Conservation (phyloP, 2,113 vertebrate species). For the Pseudonaja textilis region DNA sequence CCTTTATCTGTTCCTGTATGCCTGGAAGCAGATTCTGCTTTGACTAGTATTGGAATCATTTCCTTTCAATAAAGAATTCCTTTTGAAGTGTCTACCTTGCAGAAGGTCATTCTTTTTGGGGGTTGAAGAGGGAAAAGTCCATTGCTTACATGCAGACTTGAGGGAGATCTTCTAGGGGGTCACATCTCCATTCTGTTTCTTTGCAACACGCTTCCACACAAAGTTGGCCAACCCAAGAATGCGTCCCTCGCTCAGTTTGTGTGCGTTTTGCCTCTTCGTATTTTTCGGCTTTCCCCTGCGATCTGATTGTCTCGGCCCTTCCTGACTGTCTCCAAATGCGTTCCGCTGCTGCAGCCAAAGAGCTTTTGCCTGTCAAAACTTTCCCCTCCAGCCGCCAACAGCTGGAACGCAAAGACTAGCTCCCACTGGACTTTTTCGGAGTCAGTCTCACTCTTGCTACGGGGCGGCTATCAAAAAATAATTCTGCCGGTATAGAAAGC, state of each 20-base stretch:
- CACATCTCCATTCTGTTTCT: neutral
- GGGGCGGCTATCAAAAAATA: neutral
- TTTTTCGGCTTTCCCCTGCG: neutral
- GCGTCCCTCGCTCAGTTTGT: neutral
- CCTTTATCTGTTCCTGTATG: too few species aligned
- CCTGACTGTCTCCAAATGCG: neutral
- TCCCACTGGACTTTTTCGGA: neutral
- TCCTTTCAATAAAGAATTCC: too few species aligned
- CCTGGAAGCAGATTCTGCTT: too few species aligned
- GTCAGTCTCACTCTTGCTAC: neutral
- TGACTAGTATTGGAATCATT: too few species aligned
- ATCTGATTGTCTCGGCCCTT: neutral
- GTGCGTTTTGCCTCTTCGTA: too few species aligned
- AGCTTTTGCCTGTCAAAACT: neutral
- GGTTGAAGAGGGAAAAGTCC: too few species aligned
- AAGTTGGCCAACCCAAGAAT: neutral
- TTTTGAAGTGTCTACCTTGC: too few species aligned
- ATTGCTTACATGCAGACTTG: too few species aligned
- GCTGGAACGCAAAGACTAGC: neutral
- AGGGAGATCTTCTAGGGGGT: neutral
- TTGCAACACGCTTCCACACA: neutral
- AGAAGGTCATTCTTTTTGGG: too few species aligned
- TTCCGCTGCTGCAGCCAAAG: too few species aligned
- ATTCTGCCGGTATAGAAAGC: neutral
- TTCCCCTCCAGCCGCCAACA: neutral